These are phyloP conservation scores for Rhipidura dahli DNA, from an alignment of 2,113 vertebrate species.

Conservation along the genomic window DNA sequence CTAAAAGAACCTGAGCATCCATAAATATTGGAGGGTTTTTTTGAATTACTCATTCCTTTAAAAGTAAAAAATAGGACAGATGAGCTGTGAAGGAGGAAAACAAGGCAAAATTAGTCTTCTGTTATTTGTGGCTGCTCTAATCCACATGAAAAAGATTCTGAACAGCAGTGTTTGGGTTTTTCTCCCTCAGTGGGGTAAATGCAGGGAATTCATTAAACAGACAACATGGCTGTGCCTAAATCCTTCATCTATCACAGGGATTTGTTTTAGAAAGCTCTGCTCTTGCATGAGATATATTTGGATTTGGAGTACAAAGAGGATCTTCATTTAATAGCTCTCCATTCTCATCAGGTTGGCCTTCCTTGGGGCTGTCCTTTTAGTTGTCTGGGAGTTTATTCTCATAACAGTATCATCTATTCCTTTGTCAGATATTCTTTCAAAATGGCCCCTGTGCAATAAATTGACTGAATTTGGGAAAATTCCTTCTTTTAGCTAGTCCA, in stretches of 20 bases:
- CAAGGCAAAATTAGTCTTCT: constrained; percentile 20
- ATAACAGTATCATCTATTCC: constrained; percentile 22
- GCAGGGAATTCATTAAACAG: constrained; percentile 60
- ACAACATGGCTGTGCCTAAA: constrained; percentile 40
- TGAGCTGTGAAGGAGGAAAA: constrained; percentile 14
- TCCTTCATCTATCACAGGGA: constrained; percentile 56
- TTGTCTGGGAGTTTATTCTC: constrained; percentile 50
- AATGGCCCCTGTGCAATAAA: not conserved
- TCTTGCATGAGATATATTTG: constrained; percentile 62
- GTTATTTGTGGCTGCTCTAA: constrained; percentile 15
- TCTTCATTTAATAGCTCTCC: constrained; percentile 44
- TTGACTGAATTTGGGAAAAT: constrained; percentile 9
- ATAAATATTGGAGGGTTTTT: not conserved
- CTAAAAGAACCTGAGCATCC: not conserved
- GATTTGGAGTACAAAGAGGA: constrained; percentile 51
- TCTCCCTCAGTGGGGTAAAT: constrained; percentile 3
- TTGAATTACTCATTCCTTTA: constrained; percentile 9
- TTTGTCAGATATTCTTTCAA: constrained; percentile 39
- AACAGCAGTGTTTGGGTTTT: not conserved
- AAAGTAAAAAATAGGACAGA: constrained; percentile 26
- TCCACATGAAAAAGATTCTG: constrained; percentile 3
- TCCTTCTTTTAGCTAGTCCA: not conserved
- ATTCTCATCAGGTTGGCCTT: constrained; percentile 38
- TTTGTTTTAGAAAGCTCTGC: constrained; percentile 56
- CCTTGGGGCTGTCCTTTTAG: constrained; percentile 43